A percentile compares a stretch with the other conserved stretches of the same genome.
These are phyloP conservation scores for Peromyscus maniculatus DNA, from an alignment of 2,113 vertebrate species.

Conservation along the genomic window DNA sequence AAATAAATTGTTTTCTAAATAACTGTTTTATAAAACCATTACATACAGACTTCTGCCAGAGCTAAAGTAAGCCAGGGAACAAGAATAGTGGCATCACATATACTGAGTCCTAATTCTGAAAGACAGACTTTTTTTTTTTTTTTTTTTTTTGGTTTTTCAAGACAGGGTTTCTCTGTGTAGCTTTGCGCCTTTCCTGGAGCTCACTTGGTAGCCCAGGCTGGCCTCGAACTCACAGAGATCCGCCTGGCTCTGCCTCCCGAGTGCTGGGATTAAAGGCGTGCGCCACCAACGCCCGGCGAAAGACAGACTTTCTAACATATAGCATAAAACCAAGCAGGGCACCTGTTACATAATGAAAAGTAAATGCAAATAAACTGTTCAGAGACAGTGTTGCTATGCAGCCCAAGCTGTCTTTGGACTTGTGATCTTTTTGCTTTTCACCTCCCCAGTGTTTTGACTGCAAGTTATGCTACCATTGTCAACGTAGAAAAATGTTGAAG, in stretches of 20 bases:
- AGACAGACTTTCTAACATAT: slow-evolving; percentile 3
- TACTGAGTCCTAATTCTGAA: slow-evolving; percentile 51
- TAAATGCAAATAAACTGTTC: not conserved
- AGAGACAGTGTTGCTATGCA: not conserved
- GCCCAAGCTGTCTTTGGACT: not conserved
- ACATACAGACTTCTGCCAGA: not conserved
- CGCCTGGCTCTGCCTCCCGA: too few relatives aligned
- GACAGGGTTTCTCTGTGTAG: too few relatives aligned
- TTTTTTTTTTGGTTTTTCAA: too few relatives aligned
- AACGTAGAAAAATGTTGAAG: not conserved
- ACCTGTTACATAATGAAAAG: not conserved
- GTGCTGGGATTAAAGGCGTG: too few relatives aligned
- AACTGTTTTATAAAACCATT: not conserved
- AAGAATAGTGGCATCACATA: slow-evolving; percentile 37
- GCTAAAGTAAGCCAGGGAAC: not conserved
- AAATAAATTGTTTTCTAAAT: not conserved
- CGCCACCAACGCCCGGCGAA: too few relatives aligned
- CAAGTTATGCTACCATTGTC: too few relatives aligned
- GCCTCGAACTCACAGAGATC: too few relatives aligned
- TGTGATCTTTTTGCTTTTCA: not conserved
- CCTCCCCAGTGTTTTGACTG: not conserved
- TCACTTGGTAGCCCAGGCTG: too few relatives aligned
- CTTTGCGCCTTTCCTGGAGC: too few relatives aligned
- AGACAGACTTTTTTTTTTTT: slow-evolving; percentile 8
- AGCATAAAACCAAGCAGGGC: not conserved